These are phyloP conservation scores for Synanthedon vespiformis DNA, from an alignment of 2,888 invertebrate genomes.

Conservation along the genomic window DNA sequence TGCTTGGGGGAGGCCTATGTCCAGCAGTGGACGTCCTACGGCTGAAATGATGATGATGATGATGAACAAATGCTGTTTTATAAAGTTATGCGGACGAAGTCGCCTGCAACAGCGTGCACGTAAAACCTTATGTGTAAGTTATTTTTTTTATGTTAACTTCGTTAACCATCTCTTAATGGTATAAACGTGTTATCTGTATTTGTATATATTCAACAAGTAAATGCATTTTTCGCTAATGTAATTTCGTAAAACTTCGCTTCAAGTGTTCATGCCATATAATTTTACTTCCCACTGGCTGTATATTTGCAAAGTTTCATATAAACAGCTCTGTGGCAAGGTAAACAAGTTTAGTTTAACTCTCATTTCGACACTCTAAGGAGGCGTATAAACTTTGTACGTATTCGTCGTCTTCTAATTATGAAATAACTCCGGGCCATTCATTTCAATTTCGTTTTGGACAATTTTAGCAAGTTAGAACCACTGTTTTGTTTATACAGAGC, in stretches of 20 bases:
- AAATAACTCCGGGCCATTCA: slow-evolving; percentile 50
- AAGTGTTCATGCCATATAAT: slow-evolving; percentile 17
- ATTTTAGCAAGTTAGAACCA: not conserved
- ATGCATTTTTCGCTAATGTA: not conserved
- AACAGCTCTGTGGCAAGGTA: slow-evolving; percentile 48
- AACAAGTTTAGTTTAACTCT: slow-evolving; percentile 58
- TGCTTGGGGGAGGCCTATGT: too few species aligned
- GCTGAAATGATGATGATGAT: too few species aligned
- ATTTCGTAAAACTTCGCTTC: not conserved
- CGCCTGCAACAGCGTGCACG: too few species aligned
- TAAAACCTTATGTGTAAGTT: too few species aligned
- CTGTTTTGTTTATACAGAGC: slow-evolving; percentile 1
- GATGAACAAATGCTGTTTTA: too few species aligned
- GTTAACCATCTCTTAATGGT: too few species aligned
- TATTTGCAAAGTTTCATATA: slow-evolving; percentile 52
- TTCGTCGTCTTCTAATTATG: slow-evolving; percentile 41
- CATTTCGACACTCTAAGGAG: slow-evolving; percentile 57
- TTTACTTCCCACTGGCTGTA: slow-evolving; percentile 38
- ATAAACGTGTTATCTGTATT: too few species aligned
- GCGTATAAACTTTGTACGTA: slow-evolving; percentile 38
- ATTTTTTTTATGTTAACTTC: too few species aligned
- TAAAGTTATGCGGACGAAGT: too few species aligned
- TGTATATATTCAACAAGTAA: too few species aligned
- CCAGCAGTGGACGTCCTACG: too few species aligned
- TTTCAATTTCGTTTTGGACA: slow-evolving; percentile 44